Conservation (phyloP, 2,888 invertebrate genomes). For the Helobdella robusta region DNA sequence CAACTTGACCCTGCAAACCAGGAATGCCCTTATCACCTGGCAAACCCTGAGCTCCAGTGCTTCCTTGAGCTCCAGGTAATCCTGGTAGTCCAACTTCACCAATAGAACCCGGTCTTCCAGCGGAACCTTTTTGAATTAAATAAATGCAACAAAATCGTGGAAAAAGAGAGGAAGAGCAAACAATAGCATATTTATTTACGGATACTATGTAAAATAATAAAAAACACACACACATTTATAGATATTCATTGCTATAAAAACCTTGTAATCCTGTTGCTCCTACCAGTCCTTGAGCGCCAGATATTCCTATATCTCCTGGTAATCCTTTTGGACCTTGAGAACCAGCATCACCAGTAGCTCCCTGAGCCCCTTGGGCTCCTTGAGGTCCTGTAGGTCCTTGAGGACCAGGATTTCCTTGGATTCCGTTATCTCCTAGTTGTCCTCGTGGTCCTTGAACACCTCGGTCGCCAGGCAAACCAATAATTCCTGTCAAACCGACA, state of each 20-base stretch:
- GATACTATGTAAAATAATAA: too few species aligned
- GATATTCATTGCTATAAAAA: too few species aligned
- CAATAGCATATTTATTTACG: not conserved
- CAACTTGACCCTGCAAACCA: conserved; percentile 1
- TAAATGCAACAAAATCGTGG: too few species aligned
- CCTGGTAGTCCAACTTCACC: conserved; percentile 16
- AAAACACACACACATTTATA: too few species aligned
- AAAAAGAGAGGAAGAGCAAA: not conserved
- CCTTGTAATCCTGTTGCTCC: conserved; percentile 22
- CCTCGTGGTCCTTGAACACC: conserved; percentile 4
- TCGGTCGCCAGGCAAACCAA: not conserved
- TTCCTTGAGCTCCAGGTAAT: conserved; percentile 18
- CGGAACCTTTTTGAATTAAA: too few species aligned
- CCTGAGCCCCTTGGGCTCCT: not conserved
- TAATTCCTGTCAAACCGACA: conserved; percentile 1
- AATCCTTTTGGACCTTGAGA: conserved; percentile 15
- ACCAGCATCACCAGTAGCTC: conserved; percentile 16
- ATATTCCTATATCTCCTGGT: conserved; percentile 11
- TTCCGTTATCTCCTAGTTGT: not conserved
- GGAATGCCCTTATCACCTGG: conserved; percentile 23
- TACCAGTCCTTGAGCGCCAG: conserved; percentile 25
- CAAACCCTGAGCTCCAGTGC: conserved; percentile 25
- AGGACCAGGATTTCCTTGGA: not conserved
- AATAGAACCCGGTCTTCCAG: conserved; percentile 16
- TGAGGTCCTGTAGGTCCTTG: conserved; percentile 5